phyloP scores from a whole-genome alignment of 2,888 invertebrate species.

The Cerceris rybyensis region DNA sequence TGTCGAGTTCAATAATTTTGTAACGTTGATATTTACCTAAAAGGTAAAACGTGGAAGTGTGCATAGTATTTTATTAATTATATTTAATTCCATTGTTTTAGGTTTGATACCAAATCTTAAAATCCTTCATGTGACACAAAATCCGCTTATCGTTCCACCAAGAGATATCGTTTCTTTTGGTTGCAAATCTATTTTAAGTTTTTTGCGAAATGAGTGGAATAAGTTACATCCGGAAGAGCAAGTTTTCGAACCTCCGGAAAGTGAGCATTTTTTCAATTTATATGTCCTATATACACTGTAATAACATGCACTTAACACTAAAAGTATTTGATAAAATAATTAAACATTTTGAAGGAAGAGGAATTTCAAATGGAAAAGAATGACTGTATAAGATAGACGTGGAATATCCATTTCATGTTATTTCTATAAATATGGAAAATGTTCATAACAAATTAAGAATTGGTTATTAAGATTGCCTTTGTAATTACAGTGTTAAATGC shows the following conservation, averaged over 20 bases:
- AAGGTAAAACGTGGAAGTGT: neutral
- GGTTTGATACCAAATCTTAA: conserved; percentile 84
- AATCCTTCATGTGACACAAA: conserved; percentile 85
- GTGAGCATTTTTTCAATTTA: conserved; percentile 34
- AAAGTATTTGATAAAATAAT: no score
- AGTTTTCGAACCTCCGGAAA: conserved; percentile 14
- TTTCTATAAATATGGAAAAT: no score
- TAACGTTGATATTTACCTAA: neutral
- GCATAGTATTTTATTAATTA: neutral
- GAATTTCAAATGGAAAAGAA: no score
- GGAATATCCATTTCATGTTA: no score
- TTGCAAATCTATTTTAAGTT: conserved; percentile 80
- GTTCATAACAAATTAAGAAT: no score
- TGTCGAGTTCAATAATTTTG: no score
- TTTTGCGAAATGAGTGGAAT: conserved; percentile 80
- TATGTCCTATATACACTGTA: no score
- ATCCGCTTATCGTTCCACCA: conserved; percentile 85
- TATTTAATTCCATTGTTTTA: conserved; percentile 59
- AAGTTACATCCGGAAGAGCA: conserved; percentile 72
- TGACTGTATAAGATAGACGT: no score
- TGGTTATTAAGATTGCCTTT: no score
- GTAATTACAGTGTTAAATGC: no score
- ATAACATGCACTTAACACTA: no score
- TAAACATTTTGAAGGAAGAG: no score
- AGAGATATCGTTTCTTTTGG: conserved; percentile 84